Evolutionary conservation across 92 coral and sea anemone species (phyloP).

Genomic region (Porites divaricata): DNA sequence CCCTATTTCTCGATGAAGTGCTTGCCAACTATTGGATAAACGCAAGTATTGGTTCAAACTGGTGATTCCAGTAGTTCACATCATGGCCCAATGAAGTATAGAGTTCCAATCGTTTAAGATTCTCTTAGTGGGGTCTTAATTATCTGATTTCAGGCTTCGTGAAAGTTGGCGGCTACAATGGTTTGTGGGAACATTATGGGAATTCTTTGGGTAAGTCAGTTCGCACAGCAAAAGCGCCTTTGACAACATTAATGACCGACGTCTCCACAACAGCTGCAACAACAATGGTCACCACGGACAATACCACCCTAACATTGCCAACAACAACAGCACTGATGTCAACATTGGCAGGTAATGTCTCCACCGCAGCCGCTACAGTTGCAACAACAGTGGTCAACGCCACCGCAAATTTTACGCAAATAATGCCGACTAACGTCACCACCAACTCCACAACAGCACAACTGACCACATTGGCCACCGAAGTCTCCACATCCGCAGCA

Average conservation of each 20-base stretch:
- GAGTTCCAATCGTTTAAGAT: background rate
- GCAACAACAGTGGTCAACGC: background rate
- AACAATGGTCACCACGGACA: background rate
- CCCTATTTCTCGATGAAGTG: too few species aligned
- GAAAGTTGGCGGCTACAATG: constrained; percentile 72
- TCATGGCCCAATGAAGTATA: too few species aligned
- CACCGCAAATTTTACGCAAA: background rate
- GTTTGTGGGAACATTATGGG: constrained; percentile 77
- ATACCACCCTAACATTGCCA: background rate
- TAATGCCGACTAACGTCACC: background rate
- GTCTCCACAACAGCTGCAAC: background rate
- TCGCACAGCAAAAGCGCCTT: background rate
- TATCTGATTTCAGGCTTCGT: constrained; percentile 52
- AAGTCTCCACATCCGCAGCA: background rate
- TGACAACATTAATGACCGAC: constrained; percentile 3
- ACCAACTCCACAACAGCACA: background rate
- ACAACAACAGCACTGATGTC: background rate
- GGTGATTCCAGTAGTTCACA: background rate
- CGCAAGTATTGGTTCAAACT: too few species aligned
- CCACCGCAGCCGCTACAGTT: too few species aligned
- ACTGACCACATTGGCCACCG: background rate
- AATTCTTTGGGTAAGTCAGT: constrained; percentile 52
- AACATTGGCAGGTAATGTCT: background rate
- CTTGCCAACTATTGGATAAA: too few species aligned
- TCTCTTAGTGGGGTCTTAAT: too few species aligned